phyloP scores from a whole-genome alignment of 2,797 vertebrate genomes.

The Clarias platycephalus region DNA sequence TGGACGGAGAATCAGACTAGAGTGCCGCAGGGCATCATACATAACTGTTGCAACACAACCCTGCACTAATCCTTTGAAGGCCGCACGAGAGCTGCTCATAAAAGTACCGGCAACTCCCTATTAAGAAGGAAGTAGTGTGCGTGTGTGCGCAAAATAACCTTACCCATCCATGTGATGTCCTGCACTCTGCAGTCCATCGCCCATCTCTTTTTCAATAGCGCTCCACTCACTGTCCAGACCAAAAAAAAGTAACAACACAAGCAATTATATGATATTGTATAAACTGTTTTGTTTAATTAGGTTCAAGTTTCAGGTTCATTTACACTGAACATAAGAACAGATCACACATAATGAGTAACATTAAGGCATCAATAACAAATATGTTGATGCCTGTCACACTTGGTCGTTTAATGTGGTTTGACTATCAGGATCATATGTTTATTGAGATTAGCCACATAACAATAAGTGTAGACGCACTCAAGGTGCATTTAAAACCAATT shows the following conservation, averaged over 20 bases:
- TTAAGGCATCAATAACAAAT: too few species aligned
- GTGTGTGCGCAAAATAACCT: conserved; percentile 62
- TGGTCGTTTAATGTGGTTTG: too few species aligned
- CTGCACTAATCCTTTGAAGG: conserved; percentile 39
- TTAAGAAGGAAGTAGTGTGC: background rate
- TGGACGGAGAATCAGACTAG: conserved; percentile 34
- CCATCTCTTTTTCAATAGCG: conserved; percentile 95
- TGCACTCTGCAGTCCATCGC: conserved; percentile 94
- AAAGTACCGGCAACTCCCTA: conserved; percentile 9
- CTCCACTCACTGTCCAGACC: conserved; percentile 88
- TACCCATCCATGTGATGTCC: conserved; percentile 99
- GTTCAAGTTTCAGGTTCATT: background rate
- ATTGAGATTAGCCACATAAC: too few species aligned
- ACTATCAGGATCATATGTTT: too few species aligned
- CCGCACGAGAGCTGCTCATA: conserved; percentile 38
- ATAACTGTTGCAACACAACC: conserved; percentile 46
- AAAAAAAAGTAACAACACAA: background rate
- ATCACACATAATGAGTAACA: too few species aligned
- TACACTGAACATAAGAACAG: background rate
- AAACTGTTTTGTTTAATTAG: too few species aligned
- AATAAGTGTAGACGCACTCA: too few species aligned
- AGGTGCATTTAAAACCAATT: too few species aligned
- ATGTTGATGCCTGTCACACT: too few species aligned
- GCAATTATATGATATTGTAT: background rate
- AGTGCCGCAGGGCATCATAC: conserved; percentile 41